Percentiles rank a stretch among this genome's conserved stretches.
phyloP scores from a whole-genome alignment of 1,140 invertebrate species.

The Wasmannia auropunctata region DNA sequence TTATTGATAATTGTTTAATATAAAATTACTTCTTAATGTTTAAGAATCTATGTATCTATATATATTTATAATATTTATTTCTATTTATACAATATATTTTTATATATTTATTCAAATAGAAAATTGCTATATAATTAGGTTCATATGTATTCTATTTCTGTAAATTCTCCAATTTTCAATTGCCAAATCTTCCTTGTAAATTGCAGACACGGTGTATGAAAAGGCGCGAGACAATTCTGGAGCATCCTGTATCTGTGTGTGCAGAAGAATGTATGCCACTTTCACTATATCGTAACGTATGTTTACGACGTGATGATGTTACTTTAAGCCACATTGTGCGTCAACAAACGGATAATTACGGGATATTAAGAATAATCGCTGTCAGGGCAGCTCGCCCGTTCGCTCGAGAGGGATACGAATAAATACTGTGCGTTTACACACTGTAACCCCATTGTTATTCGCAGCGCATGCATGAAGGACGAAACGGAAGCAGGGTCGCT shows the following conservation, averaged over 20 bases:
- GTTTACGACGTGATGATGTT: slow-evolving; percentile 25
- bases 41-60: too few species aligned
- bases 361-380: slow-evolving; percentile 39
- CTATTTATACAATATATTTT: too few species aligned
- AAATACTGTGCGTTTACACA: slow-evolving; percentile 14
- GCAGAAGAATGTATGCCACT: slow-evolving; percentile 18
- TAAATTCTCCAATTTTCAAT: not conserved
- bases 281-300: slow-evolving; percentile 19
- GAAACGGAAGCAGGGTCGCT: slow-evolving; percentile 39
- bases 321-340: slow-evolving; percentile 23
- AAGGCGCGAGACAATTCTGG: not conserved
- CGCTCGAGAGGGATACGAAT: slow-evolving; percentile 43
- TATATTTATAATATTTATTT: too few species aligned
- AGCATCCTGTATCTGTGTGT: not conserved
- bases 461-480: slow-evolving; percentile 19
- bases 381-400: not conserved
- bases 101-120: not conserved
- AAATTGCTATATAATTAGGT: not conserved
- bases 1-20: too few species aligned
- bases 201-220: not conserved
- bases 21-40: too few species aligned
- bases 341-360: slow-evolving; percentile 51
- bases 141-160: not conserved
- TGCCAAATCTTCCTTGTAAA: not conserved
- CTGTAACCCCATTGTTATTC: slow-evolving; percentile 11